A percentile compares a stretch with the other conserved stretches of the same genome.
These are phyloP conservation scores for Monopis laevigella DNA, from an alignment of 2,888 invertebrate species.

Conservation along the genomic window DNA sequence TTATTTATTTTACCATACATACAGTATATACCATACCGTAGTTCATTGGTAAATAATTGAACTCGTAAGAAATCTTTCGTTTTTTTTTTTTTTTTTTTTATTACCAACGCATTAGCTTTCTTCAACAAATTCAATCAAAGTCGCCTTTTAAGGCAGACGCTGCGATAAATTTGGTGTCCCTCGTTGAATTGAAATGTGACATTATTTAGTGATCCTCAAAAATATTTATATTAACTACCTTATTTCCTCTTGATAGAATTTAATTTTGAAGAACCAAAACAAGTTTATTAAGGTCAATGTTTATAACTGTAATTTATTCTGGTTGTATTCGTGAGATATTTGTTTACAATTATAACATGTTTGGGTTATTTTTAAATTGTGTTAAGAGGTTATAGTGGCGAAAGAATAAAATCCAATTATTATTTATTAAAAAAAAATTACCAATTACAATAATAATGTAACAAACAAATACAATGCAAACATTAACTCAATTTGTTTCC, in stretches of 20 bases:
- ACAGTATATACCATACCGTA: no score
- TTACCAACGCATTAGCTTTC: conserved; percentile 4
- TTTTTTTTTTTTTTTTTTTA: not conserved
- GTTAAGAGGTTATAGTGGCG: no score
- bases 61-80: no score
- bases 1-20: no score
- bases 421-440: not conserved
- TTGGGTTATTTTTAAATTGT: not conserved
- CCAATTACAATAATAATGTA: not conserved
- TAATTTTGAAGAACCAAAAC: no score
- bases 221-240: no score
- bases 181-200: conserved; percentile 42
- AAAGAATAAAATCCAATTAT: no score
- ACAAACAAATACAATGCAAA: not conserved
- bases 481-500: conserved; percentile 1
- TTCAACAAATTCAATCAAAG: conserved; percentile 14
- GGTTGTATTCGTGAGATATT: not conserved
- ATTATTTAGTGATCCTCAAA: conserved; percentile 21
- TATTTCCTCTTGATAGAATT: no score
- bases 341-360: not conserved
- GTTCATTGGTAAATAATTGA: no score
- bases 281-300: conserved; percentile 1
- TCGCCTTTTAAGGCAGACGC: conserved; percentile 18
- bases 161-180: conserved; percentile 33
- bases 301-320: conserved; percentile 4